phyloP scores from a whole-genome alignment of 1,140 invertebrate genomes.

The Lepidurus apus region DNA sequence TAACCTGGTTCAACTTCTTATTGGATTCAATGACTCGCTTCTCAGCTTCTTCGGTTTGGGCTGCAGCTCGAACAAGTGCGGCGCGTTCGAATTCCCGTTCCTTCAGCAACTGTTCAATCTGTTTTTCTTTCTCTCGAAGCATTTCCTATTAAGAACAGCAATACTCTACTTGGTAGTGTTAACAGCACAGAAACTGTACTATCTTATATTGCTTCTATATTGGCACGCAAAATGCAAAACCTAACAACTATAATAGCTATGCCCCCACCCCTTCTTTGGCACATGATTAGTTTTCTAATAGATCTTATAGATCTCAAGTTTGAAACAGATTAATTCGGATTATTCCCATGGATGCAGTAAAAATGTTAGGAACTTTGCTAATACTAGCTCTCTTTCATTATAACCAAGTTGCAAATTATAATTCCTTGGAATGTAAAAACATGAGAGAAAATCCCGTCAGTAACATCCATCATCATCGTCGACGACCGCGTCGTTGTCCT shows the following conservation, averaged over 20 bases:
- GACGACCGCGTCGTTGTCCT: slow-evolving; percentile 28
- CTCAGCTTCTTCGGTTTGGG: slow-evolving; percentile 63
- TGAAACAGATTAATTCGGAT: not conserved
- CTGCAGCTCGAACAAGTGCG: slow-evolving; percentile 66
- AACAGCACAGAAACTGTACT: not conserved
- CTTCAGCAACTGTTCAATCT: slow-evolving; percentile 81
- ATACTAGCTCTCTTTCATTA: too few relatives aligned
- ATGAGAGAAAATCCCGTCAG: slow-evolving; percentile 19
- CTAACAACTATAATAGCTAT: not conserved
- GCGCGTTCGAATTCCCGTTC: slow-evolving; percentile 83
- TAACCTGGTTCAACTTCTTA: slow-evolving; percentile 25
- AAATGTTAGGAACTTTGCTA: not conserved
- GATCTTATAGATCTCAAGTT: not conserved
- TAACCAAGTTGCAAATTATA: not conserved
- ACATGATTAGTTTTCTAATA: not conserved
- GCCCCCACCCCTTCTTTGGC: not conserved
- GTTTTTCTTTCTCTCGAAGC: slow-evolving; percentile 84
- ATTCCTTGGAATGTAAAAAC: not conserved
- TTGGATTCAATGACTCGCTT: slow-evolving; percentile 44
- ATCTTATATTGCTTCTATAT: not conserved
- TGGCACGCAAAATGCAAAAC: not conserved
- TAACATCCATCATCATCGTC: slow-evolving; percentile 33
- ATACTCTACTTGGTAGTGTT: not conserved
- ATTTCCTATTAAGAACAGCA: slow-evolving; percentile 59
- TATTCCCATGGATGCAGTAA: not conserved